Percentiles rank a stretch among this genome's conserved stretches.
These are phyloP conservation scores for Eucera pruinosa DNA, from an alignment of 2,888 invertebrate genomes.

Conservation along the genomic window DNA sequence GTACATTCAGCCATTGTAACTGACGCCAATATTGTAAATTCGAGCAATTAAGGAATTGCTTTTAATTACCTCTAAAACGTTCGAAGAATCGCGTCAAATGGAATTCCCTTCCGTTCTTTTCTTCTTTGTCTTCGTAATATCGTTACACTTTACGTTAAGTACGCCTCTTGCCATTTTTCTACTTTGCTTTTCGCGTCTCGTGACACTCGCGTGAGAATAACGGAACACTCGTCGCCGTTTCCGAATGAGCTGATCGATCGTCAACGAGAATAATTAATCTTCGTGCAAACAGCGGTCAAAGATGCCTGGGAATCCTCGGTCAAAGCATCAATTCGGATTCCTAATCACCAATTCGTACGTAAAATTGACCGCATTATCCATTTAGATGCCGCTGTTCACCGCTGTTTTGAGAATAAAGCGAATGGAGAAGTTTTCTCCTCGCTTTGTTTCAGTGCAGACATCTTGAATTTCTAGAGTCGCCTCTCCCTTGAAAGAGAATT, in stretches of 20 bases:
- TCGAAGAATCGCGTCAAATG: background rate
- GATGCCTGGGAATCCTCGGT: background rate
- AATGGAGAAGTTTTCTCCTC: background rate
- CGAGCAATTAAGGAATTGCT: constrained; percentile 30
- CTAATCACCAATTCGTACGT: constrained; percentile 4
- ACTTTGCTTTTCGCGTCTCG: no score
- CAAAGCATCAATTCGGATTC: background rate
- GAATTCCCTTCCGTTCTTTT: background rate
- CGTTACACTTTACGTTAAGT: background rate
- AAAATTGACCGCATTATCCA: constrained; percentile 8
- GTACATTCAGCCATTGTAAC: background rate
- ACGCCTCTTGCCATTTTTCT: no score
- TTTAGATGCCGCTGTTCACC: background rate
- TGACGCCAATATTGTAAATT: constrained; percentile 7
- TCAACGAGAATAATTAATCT: constrained; percentile 41
- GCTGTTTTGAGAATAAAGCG: background rate
- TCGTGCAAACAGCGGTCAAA: constrained; percentile 19
- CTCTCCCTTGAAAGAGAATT: background rate
- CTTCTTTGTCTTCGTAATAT: background rate
- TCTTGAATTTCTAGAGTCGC: background rate
- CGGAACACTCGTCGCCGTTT: background rate
- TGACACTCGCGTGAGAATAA: background rate
- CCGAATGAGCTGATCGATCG: constrained; percentile 1
- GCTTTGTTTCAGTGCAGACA: background rate
- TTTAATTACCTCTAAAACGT: constrained; percentile 6